These are phyloP conservation scores for Lordiphosa mommai DNA, from an alignment of 1,140 invertebrate genomes.

Conservation along the genomic window DNA sequence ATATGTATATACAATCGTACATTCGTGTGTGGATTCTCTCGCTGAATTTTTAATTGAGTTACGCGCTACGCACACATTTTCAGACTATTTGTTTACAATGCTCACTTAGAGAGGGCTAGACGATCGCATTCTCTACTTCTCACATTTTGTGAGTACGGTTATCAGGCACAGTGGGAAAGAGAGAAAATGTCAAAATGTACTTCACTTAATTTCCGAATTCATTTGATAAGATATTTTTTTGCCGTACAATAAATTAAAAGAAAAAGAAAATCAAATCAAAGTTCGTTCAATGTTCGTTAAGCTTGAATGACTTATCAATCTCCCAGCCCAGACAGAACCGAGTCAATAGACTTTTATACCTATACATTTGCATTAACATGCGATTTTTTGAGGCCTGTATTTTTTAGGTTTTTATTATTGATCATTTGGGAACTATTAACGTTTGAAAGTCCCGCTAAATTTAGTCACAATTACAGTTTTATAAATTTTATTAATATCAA, in stretches of 20 bases:
- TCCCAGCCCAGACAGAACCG: conserved; percentile 39
- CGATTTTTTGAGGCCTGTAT: not conserved
- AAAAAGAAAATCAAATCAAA: conserved; percentile 10
- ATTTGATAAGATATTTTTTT: not conserved
- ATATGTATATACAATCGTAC: no score
- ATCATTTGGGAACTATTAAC: not conserved
- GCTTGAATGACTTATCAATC: conserved; percentile 54
- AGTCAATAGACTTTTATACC: conserved; percentile 68
- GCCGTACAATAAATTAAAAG: no score
- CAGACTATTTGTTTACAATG: conserved; percentile 38
- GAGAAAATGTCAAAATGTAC: not conserved
- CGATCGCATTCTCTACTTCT: no score
- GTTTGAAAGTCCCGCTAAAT: conserved; percentile 22
- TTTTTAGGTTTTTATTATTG: not conserved
- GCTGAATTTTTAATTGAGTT: conserved; percentile 39
- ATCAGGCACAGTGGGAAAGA: not conserved
- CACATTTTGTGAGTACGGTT: no score
- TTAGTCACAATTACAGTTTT: conserved; percentile 31
- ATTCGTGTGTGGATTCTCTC: not conserved
- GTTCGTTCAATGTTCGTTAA: conserved; percentile 28
- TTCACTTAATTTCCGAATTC: not conserved
- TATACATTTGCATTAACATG: conserved; percentile 20
- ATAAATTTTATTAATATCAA: conserved; percentile 40
- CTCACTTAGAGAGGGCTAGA: conserved; percentile 4
- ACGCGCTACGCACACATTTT: conserved; percentile 38